Conservation (phyloP, 2,113 vertebrate species). For the Bettongia penicillata region DNA sequence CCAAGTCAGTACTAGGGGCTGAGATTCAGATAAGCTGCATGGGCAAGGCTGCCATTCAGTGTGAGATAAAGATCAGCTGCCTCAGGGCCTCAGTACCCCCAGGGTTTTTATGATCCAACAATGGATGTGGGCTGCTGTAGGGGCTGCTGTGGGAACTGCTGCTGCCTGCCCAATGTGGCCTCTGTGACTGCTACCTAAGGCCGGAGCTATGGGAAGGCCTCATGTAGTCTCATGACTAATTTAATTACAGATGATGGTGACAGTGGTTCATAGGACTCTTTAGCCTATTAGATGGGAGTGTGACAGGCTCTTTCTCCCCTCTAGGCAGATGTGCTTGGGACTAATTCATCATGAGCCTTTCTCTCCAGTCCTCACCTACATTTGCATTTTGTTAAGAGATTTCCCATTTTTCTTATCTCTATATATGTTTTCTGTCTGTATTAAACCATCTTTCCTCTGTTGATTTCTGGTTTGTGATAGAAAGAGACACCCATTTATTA, state of each 20-base stretch:
- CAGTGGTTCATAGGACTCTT: neutral
- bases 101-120: too few relatives aligned
- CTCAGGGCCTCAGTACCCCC: too few relatives aligned
- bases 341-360: neutral
- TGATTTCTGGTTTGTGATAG: neutral
- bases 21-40: too few relatives aligned
- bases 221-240: neutral
- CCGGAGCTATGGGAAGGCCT: too few relatives aligned
- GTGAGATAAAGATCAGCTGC: too few relatives aligned
- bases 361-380: neutral
- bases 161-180: too few relatives aligned
- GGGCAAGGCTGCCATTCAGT: too few relatives aligned
- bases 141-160: too few relatives aligned
- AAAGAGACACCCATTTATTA: neutral
- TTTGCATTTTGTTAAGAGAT: neutral
- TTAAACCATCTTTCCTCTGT: neutral
- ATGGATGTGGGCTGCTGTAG: too few relatives aligned
- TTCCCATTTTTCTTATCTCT: neutral
- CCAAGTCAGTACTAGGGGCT: too few relatives aligned
- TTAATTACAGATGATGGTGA: neutral
- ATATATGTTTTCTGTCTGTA: neutral
- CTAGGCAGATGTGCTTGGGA: neutral
- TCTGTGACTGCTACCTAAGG: too few relatives aligned
- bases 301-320: rapidly evolving
- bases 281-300: neutral